phyloP scores from a whole-genome alignment of 2,888 invertebrate genomes.

The Helleia helle region DNA sequence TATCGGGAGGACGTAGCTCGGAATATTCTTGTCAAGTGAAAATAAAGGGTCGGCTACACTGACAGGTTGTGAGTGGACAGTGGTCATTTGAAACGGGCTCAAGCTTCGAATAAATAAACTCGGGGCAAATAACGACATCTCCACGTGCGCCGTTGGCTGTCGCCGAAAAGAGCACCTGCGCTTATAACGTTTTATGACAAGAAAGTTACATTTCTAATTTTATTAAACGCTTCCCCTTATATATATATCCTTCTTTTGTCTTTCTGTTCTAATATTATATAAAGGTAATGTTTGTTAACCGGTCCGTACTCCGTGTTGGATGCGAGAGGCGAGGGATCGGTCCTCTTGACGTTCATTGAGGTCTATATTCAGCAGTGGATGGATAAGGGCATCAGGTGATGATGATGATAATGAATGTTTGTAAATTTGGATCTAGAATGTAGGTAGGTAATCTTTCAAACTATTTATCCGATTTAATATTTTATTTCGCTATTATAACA shows the following conservation, averaged over 20 bases:
- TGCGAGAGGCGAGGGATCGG: too few relatives aligned
- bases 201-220: conserved; percentile 12
- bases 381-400: too few relatives aligned
- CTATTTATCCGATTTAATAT: too few relatives aligned
- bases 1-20: conserved; percentile 60
- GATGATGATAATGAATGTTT: too few relatives aligned
- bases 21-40: conserved; percentile 71
- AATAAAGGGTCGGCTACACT: conserved; percentile 68
- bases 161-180: conserved; percentile 44
- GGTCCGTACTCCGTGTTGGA: too few relatives aligned
- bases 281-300: too few relatives aligned
- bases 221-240: neutral
- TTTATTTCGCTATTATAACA: too few relatives aligned
- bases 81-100: conserved; percentile 57
- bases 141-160: conserved; percentile 43
- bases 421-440: too few relatives aligned
- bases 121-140: conserved; percentile 53
- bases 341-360: too few relatives aligned
- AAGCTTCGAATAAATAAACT: conserved; percentile 67
- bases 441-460: too few relatives aligned
- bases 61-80: conserved; percentile 67
- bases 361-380: too few relatives aligned
- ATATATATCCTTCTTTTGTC: neutral
- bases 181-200: conserved; percentile 48
- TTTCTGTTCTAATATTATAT: neutral